Conservation (phyloP, 2,888 invertebrate genomes). For the Lypha dubia region DNA sequence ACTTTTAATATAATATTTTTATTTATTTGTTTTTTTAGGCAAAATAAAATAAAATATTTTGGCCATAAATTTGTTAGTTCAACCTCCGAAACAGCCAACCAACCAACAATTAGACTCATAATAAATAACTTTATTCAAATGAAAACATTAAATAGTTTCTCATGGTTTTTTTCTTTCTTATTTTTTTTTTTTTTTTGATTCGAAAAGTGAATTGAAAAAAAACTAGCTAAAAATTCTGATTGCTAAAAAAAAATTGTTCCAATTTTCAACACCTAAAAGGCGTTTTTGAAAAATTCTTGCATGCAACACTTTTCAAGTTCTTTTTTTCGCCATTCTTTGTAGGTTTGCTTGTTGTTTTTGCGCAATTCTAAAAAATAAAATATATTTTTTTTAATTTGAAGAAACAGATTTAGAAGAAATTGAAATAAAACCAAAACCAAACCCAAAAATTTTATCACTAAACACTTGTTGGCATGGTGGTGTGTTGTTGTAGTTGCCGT, state of each 20-base stretch:
- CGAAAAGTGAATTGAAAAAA: slow-evolving; percentile 39
- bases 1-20: neutral
- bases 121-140: slow-evolving; percentile 65
- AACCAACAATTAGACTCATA: slow-evolving; percentile 57
- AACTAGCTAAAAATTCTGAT: neutral
- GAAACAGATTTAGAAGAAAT: slow-evolving; percentile 22
- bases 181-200: slow-evolving; percentile 1
- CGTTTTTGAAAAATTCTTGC: slow-evolving; percentile 67
- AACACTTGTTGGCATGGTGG: slow-evolving; percentile 40
- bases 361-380: neutral
- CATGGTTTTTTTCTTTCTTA: slow-evolving; percentile 38
- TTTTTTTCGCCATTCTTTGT: slow-evolving; percentile 25
- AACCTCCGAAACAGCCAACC: slow-evolving; percentile 62
- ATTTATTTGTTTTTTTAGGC: slow-evolving; percentile 31
- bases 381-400: slow-evolving; percentile 10
- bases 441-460: slow-evolving; percentile 62
- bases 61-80: slow-evolving; percentile 66
- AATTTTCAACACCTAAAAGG: slow-evolving; percentile 71
- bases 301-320: slow-evolving; percentile 56
- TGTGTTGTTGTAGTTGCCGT: slow-evolving; percentile 1
- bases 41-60: no score
- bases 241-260: slow-evolving; percentile 42
- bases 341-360: slow-evolving; percentile 28
- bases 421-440: slow-evolving; percentile 48
- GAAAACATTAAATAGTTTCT: slow-evolving; percentile 58